A percentile compares a stretch with the other conserved stretches of the same genome.
phyloP scores from a whole-genome alignment of 2,888 invertebrate genomes.

The Pachymerium ferrugineum region DNA sequence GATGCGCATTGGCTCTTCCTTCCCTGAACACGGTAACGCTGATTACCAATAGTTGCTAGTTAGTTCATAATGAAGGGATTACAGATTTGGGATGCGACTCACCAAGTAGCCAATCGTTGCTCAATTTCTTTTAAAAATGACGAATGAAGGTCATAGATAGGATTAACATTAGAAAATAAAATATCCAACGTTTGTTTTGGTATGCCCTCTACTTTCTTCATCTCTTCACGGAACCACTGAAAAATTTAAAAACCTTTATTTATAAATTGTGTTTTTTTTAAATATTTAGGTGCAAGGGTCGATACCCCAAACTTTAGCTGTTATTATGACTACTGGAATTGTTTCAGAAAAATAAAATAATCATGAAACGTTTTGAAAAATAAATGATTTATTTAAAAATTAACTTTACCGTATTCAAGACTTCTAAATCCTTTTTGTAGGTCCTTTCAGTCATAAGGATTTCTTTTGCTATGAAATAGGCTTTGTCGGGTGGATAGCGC shows the following conservation, averaged over 20 bases:
- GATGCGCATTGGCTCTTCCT: constrained; percentile 53
- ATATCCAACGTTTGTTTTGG: constrained; percentile 58
- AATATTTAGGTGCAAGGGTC: no score
- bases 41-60: neutral
- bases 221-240: constrained; percentile 72
- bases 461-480: constrained; percentile 84
- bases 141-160: constrained; percentile 75
- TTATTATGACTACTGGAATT: no score
- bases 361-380: neutral
- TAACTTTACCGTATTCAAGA: constrained; percentile 71
- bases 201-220: constrained; percentile 57
- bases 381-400: neutral
- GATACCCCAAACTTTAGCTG: no score
- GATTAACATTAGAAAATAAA: constrained; percentile 58
- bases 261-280: neutral
- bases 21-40: constrained; percentile 51
- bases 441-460: constrained; percentile 92
- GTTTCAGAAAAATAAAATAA: no score
- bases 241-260: no score
- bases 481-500: constrained; percentile 63
- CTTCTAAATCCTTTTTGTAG: constrained; percentile 88
- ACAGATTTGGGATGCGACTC: constrained; percentile 35
- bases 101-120: constrained; percentile 64
- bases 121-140: constrained; percentile 73
- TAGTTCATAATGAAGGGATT: neutral